A percentile compares a stretch with the other conserved stretches of the same genome.
These are phyloP conservation scores for Osedax fenrisi DNA, from an alignment of 2,888 invertebrate genomes.

Conservation along the genomic window DNA sequence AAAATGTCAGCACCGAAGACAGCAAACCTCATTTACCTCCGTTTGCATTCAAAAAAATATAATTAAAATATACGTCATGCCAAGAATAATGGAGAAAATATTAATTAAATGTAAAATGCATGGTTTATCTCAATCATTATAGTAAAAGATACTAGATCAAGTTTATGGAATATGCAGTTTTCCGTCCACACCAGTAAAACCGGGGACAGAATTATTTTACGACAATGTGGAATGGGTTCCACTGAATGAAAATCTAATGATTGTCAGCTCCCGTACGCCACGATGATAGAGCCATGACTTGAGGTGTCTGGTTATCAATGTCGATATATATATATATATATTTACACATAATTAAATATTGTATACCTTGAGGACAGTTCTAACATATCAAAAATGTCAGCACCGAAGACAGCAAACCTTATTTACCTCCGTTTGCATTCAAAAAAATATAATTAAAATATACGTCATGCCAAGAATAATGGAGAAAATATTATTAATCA, in stretches of 20 bases:
- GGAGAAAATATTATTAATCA: not conserved
- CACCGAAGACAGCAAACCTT: not conserved
- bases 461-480: not conserved
- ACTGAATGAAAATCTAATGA: slow-evolving; percentile 37
- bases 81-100: slow-evolving; percentile 1
- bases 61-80: not conserved
- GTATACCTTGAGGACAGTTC: not conserved
- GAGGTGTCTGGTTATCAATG: not conserved
- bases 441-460: not conserved
- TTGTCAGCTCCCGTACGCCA: slow-evolving; percentile 32
- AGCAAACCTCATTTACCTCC: not conserved
- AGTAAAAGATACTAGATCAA: slow-evolving; percentile 36
- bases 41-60: not conserved
- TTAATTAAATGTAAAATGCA: slow-evolving; percentile 38
- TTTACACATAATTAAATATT: not conserved
- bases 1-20: not conserved
- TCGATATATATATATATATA: not conserved
- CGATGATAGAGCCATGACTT: slow-evolving; percentile 24
- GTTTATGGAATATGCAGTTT: slow-evolving; percentile 42
- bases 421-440: not conserved
- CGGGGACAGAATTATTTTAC: slow-evolving; percentile 39
- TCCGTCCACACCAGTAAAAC: slow-evolving; percentile 33
- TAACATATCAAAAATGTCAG: not conserved
- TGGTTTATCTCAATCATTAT: slow-evolving; percentile 41
- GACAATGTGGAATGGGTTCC: slow-evolving; percentile 42